Evolutionary conservation across 2,797 vertebrate species (phyloP), one percentile per base, ranked within the genome.

Genomic region (Artibeus jamaicensis): DNA sequence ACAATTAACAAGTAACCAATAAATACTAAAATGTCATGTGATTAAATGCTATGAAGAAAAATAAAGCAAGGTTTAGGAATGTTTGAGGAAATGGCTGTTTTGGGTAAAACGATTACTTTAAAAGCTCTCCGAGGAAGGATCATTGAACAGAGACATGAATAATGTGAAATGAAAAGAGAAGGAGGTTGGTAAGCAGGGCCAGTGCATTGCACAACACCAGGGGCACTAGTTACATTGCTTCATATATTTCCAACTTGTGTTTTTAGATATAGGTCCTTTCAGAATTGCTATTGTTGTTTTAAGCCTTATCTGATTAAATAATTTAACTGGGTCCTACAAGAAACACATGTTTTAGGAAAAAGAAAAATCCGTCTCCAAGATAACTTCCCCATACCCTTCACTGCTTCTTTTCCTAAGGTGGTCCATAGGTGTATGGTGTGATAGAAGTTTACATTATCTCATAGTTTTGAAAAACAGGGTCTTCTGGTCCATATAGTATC

Each of bases 391-490:
- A 53, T 62, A 39, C n/a, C 14, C 3, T 34, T 3, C 19, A 68
- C 37, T 83, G 65, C 65, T 84, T 87, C 22, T 89, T 92, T 92
- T 68, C 67, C 34, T 92, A 48, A 73, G 6, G 18, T 79, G 37
- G 39, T 8, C 37, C 95, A 79, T 57, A 50, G 62, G 19, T 71
- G 10, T 34, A 70, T 53, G 3, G 2, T 76, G 44, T 44, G 0
- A 62, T n/a, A 92, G 70, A 55, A 34, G 19, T 11, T 81, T 92
- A 78, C 14, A 48, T 29, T 57, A 89, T 46, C 22, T 84, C 44
- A 92, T 39, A 84, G 32, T 67, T 96, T 90, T 90, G 86, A 88
- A 96, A 90, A 84, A 39, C 9, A 84, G 46, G 59, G 15, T 86
- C 37, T 39, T 79, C 2, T 24, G 21, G 22, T 24, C 6, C 21